Percentiles rank a stretch among this genome's conserved stretches.
These are phyloP conservation scores for Pseudochromis fuscus DNA, from an alignment of 2,797 vertebrate genomes.

Conservation along the genomic window DNA sequence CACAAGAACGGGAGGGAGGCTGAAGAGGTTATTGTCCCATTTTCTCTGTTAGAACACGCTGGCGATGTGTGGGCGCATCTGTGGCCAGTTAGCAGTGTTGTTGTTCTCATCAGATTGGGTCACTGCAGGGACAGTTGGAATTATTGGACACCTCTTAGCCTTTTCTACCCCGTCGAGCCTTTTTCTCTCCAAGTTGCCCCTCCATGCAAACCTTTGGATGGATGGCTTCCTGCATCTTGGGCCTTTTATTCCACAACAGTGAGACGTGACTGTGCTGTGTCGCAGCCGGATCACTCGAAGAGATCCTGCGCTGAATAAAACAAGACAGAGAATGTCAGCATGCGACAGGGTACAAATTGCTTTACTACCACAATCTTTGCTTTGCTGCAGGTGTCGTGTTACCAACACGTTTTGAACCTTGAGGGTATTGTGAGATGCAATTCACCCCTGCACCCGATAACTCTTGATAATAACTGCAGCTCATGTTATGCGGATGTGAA, in stretches of 20 bases:
- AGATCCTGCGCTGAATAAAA: constrained; percentile 65
- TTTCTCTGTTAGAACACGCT: constrained; percentile 45
- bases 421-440: constrained; percentile 60
- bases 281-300: constrained; percentile 54
- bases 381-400: constrained; percentile 47
- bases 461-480: constrained; percentile 52
- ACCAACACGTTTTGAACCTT: constrained; percentile 53
- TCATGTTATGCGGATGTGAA: constrained; percentile 33
- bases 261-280: constrained; percentile 67
- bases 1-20: constrained; percentile 3
- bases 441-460: constrained; percentile 59
- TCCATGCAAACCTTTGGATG: constrained; percentile 33
- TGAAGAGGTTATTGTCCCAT: constrained; percentile 35
- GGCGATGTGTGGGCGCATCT: constrained; percentile 48
- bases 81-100: constrained; percentile 47
- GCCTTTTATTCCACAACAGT: constrained; percentile 54
- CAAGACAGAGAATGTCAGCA: constrained; percentile 60
- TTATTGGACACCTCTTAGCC: constrained; percentile 37
- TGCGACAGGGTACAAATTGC: constrained; percentile 57
- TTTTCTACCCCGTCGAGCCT: constrained; percentile 30
- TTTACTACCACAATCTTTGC: constrained; percentile 49
- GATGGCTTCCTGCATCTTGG: constrained; percentile 52
- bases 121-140: constrained; percentile 50
- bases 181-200: constrained; percentile 30
- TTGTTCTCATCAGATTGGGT: constrained; percentile 50